These are phyloP conservation scores for Tipula confusa DNA, from an alignment of 2,888 invertebrate genomes.

Conservation along the genomic window DNA sequence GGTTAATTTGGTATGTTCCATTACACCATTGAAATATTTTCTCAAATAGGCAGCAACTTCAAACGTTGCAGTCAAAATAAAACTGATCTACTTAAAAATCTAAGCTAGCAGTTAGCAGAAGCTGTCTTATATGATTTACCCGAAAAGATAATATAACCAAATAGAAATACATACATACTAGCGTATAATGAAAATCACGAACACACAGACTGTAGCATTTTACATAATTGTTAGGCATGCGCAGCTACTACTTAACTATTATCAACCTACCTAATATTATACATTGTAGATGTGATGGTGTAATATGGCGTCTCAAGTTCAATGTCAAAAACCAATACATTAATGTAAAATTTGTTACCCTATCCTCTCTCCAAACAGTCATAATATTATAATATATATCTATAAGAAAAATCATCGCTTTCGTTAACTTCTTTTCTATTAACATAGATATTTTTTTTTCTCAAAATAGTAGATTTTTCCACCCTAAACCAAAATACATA, in stretches of 20 bases:
- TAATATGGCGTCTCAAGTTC: conserved; percentile 37
- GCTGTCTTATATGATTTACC: too few species aligned
- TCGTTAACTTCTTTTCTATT: background rate
- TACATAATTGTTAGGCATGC: background rate
- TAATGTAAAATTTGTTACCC: conserved; percentile 9
- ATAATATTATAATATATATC: background rate
- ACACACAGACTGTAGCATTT: background rate
- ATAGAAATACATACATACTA: too few species aligned
- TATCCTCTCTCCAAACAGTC: background rate
- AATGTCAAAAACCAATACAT: conserved; percentile 35
- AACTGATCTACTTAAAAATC: too few species aligned
- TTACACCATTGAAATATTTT: too few species aligned
- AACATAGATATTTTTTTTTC: background rate
- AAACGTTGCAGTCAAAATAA: too few species aligned
- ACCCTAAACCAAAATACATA: background rate
- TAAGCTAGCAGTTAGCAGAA: too few species aligned
- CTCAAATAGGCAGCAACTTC: too few species aligned
- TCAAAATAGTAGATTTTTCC: background rate
- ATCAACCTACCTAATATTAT: background rate
- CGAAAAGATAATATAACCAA: too few species aligned
- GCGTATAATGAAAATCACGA: too few species aligned
- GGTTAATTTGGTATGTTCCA: too few species aligned
- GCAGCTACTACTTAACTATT: background rate
- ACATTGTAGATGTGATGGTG: background rate
- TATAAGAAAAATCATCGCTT: background rate